phyloP scores from a whole-genome alignment of 2,797 vertebrate genomes.

The Arctocebus calabarensis region DNA sequence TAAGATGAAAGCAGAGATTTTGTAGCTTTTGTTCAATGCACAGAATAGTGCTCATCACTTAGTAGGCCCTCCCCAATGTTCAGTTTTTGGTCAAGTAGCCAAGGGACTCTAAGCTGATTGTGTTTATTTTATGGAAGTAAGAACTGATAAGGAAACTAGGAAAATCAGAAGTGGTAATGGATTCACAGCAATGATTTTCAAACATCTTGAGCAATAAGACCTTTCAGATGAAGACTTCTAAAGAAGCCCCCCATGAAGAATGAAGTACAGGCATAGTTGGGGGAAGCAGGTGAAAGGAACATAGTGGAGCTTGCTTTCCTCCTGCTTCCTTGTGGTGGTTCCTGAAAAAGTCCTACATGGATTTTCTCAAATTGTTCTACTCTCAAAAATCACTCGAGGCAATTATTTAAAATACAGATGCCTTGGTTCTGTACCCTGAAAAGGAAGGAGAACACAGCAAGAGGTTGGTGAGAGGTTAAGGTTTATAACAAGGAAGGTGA shows the following conservation, averaged over 20 bases:
- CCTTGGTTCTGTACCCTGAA: background rate
- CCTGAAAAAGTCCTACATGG: background rate
- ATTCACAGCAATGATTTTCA: background rate
- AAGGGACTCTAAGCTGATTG: background rate
- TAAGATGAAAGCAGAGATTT: background rate
- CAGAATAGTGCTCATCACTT: background rate
- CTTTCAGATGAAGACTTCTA: background rate
- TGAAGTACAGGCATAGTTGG: background rate
- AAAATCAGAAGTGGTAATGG: background rate
- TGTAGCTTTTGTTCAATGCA: background rate
- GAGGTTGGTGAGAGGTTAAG: background rate
- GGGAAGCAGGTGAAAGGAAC: background rate
- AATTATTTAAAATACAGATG: background rate
- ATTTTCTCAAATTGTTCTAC: constrained; percentile 1
- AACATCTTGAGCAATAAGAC: background rate
- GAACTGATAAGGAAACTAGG: background rate
- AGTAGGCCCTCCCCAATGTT: background rate
- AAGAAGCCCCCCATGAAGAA: background rate
- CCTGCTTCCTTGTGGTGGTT: background rate
- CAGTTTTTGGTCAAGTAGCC: background rate
- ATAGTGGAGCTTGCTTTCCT: background rate
- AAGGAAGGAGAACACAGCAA: background rate
- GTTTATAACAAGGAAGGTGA: background rate
- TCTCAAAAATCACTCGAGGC: background rate
- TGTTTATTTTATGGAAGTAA: background rate